Evolutionary conservation across 2,113 vertebrate species (phyloP).

Genomic region (Paralichthys olivaceus): DNA sequence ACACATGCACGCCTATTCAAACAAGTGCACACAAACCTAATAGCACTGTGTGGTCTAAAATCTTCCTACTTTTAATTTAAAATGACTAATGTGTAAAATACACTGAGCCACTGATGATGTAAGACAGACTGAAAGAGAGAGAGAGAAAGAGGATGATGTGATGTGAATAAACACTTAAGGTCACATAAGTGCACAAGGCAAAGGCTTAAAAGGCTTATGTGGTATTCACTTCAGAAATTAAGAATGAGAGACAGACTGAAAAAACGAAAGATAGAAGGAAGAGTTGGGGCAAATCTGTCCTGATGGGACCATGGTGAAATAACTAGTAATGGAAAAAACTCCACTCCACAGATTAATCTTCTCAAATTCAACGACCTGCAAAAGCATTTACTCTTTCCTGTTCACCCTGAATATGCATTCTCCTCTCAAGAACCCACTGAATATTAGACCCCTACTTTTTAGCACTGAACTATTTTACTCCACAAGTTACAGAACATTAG

Average conservation of each 20-base stretch:
- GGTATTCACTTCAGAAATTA: conserved; percentile 17
- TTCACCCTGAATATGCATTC: background rate
- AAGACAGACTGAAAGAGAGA: background rate
- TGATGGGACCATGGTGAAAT: background rate
- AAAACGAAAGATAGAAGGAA: conserved; percentile 2
- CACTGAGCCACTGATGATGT: background rate
- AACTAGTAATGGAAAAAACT: background rate
- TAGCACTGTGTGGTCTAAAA: background rate
- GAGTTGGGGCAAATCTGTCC: background rate
- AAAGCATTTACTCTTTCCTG: background rate
- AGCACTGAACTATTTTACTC: background rate
- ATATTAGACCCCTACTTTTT: background rate
- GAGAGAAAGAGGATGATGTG: background rate
- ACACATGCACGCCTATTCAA: background rate
- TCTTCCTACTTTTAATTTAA: background rate
- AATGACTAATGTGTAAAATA: background rate
- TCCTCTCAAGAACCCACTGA: background rate
- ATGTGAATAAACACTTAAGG: background rate
- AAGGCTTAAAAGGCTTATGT: conserved; percentile 38
- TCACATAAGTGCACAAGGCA: background rate
- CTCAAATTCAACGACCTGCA: background rate
- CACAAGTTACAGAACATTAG: background rate
- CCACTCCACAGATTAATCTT: background rate
- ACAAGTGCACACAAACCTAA: background rate
- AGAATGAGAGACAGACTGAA: conserved; percentile 16